phyloP scores from a whole-genome alignment of 1,140 invertebrate species.

The Paracyclopina nana region DNA sequence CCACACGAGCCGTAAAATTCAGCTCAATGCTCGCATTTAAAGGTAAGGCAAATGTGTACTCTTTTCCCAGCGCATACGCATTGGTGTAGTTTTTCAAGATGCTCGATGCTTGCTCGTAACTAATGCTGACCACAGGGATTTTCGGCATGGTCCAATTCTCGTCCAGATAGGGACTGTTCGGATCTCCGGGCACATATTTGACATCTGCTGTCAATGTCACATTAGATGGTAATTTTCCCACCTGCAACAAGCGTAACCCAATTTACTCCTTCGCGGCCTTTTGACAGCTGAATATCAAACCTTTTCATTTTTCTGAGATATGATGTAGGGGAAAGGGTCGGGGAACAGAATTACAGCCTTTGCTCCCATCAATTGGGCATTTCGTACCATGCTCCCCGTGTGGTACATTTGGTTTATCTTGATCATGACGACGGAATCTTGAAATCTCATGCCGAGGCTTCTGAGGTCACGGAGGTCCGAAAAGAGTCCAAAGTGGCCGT shows the following conservation, averaged over 20 bases:
- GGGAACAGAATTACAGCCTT: slow-evolving; percentile 12
- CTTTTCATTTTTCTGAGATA: background rate
- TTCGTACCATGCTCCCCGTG: slow-evolving; percentile 6
- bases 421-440: background rate
- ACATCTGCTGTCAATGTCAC: background rate
- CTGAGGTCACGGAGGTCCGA: background rate
- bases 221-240: slow-evolving; percentile 1
- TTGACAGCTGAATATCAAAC: too few relatives aligned
- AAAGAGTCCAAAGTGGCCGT: slow-evolving; percentile 4
- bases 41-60: background rate
- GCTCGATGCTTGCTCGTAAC: background rate
- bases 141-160: background rate
- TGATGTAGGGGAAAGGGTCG: background rate
- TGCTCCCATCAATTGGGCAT: slow-evolving; percentile 10
- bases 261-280: too few relatives aligned
- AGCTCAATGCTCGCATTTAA: background rate
- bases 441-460: slow-evolving; percentile 1
- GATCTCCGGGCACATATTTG: slow-evolving; percentile 7
- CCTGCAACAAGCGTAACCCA: too few relatives aligned
- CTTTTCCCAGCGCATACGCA: background rate
- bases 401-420: background rate
- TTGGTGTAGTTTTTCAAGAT: slow-evolving; percentile 3
- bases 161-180: background rate
- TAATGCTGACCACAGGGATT: slow-evolving; percentile 10
- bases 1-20: slow-evolving; percentile 2